Evolutionary conservation across 2,797 vertebrate species (phyloP).

Genomic region (Hapalemur alaotrensis): DNA sequence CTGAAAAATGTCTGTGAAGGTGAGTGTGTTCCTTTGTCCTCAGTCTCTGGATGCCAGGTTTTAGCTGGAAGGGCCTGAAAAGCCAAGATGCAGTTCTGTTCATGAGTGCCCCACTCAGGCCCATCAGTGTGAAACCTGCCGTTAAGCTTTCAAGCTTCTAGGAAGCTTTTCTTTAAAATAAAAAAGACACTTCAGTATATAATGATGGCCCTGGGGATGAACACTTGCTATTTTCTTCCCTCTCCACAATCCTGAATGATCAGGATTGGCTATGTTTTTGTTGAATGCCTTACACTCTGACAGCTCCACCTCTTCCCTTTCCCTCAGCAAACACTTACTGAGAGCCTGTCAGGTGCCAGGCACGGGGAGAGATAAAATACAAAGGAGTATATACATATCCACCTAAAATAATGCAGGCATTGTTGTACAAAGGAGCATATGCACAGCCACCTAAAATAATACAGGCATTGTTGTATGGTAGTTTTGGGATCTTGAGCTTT

Average conservation of each 20-base stretch:
- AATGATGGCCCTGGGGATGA: neutral
- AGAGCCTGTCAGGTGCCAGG: neutral
- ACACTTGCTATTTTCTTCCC: neutral
- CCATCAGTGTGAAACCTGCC: no score
- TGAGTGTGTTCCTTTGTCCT: neutral
- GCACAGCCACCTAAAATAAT: neutral
- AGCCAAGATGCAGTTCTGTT: no score
- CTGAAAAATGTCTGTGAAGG: neutral
- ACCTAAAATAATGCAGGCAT: no score
- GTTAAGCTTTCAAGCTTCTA: no score
- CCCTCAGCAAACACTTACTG: neutral
- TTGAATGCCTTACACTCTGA: neutral
- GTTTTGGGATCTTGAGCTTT: neutral
- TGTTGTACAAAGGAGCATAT: neutral
- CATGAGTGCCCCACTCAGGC: neutral
- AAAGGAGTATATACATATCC: neutral
- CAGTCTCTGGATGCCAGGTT: neutral
- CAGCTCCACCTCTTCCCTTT: neutral
- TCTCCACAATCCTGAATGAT: no score
- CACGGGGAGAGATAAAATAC: neutral
- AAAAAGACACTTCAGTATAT: neutral
- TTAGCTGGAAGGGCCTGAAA: neutral
- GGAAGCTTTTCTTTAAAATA: neutral
- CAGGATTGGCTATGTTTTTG: no score
- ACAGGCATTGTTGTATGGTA: neutral